A percentile compares a stretch with the other conserved stretches of the same genome.
Evolutionary conservation across 2,888 invertebrate species (phyloP).

Genomic region (Apotomis capreana): DNA sequence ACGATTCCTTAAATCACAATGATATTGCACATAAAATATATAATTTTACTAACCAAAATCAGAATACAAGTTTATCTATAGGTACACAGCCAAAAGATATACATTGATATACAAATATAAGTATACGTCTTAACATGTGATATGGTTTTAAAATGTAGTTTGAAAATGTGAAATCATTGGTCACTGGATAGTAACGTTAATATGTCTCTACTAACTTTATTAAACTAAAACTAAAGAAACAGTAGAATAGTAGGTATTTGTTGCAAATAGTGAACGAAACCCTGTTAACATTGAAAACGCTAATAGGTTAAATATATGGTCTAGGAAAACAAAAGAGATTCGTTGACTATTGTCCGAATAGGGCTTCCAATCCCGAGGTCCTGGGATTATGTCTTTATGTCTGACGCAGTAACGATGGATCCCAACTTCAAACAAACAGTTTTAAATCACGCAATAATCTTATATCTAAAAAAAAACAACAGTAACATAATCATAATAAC

Average conservation of each 20-base stretch:
- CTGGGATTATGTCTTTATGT: no score
- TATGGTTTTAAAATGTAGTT: neutral
- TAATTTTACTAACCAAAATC: constrained; percentile 17
- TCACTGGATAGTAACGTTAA: neutral
- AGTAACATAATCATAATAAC: neutral
- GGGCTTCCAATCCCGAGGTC: no score
- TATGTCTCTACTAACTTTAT: neutral
- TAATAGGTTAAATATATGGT: neutral
- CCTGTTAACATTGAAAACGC: neutral
- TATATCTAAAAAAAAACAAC: constrained; percentile 2
- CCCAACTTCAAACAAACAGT: neutral
- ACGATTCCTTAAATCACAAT: constrained; percentile 26
- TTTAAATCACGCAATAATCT: constrained; percentile 1
- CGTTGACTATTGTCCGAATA: neutral
- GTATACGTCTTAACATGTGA: constrained; percentile 16
- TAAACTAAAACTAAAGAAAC: neutral
- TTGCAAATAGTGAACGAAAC: neutral
- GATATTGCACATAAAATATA: constrained; percentile 32
- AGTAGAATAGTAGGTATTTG: neutral
- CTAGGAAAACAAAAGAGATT: constrained; percentile 2
- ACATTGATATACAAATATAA: constrained; percentile 8
- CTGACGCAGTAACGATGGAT: neutral
- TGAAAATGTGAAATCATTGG: neutral
- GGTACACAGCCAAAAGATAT: constrained; percentile 35
- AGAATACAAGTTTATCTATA: constrained; percentile 26